These are phyloP conservation scores for Macrostomum cliftonense DNA, from an alignment of 2,888 invertebrate species.

Conservation along the genomic window DNA sequence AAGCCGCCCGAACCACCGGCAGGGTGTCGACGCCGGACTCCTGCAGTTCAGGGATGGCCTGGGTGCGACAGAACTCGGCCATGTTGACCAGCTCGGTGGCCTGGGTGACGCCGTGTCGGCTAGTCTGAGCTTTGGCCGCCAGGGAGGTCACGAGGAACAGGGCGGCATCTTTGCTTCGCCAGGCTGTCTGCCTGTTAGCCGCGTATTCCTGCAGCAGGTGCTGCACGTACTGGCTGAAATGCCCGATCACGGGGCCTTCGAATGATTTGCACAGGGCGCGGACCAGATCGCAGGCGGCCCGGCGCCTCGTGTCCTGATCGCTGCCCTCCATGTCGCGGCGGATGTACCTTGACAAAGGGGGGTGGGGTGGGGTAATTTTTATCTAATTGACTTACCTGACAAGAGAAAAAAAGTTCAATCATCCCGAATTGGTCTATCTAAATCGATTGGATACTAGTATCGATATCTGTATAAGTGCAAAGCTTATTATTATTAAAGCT, in stretches of 20 bases:
- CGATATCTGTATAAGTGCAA: too few species aligned
- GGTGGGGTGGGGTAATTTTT: too few species aligned
- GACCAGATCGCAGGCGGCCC: slow-evolving; percentile 90
- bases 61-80: slow-evolving; percentile 64
- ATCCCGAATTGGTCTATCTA: too few species aligned
- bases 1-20: slow-evolving; percentile 83
- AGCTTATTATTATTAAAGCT: too few species aligned
- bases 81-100: slow-evolving; percentile 73
- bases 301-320: slow-evolving; percentile 80
- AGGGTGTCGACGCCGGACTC: slow-evolving; percentile 58
- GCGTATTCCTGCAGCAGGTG: slow-evolving; percentile 48
- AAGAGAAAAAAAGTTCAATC: too few species aligned
- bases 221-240: slow-evolving; percentile 34
- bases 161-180: slow-evolving; percentile 87
- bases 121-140: slow-evolving; percentile 68
- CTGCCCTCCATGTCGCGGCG: slow-evolving; percentile 82
- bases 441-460: too few species aligned
- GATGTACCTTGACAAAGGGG: slow-evolving; percentile 21
- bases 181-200: slow-evolving; percentile 53
- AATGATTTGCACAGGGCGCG: slow-evolving; percentile 61
- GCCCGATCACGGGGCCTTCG: slow-evolving; percentile 34
- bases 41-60: slow-evolving; percentile 67
- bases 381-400: too few species aligned
- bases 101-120: slow-evolving; percentile 66
- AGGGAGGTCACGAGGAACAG: slow-evolving; percentile 85